Evolutionary conservation across 2,888 invertebrate genomes (phyloP).

Genomic region (Zaprionus bogoriensis): DNA sequence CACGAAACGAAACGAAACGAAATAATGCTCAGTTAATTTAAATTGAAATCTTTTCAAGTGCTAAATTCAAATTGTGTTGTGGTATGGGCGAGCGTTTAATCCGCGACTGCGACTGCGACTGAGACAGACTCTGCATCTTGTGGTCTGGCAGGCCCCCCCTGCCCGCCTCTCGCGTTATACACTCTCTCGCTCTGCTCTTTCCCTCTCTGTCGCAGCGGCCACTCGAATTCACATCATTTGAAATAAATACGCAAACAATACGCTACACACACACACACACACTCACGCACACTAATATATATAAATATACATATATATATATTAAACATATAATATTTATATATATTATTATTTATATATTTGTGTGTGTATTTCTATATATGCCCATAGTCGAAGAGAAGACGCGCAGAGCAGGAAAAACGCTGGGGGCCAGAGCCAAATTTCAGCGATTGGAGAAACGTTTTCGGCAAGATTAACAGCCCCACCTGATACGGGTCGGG

Average conservation of each 20-base stretch:
- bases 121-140: too few species aligned
- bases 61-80: constrained; percentile 19
- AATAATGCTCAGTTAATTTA: constrained; percentile 44
- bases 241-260: constrained; percentile 14
- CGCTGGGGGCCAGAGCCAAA: constrained; percentile 6
- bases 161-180: not conserved
- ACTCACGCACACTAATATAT: not conserved
- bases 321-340: not conserved
- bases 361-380: too few species aligned
- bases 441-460: constrained; percentile 12
- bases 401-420: constrained; percentile 20
- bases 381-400: too few species aligned
- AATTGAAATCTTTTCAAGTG: constrained; percentile 25
- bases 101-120: too few species aligned
- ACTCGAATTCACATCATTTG: constrained; percentile 24
- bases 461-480: constrained; percentile 8
- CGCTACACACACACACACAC: not conserved
- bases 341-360: too few species aligned
- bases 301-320: not conserved
- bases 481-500: constrained; percentile 3
- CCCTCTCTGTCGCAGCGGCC: too few species aligned
- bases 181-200: too few species aligned
- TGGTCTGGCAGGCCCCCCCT: too few species aligned
- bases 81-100: constrained; percentile 5
- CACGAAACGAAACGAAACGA: constrained; percentile 49